Percentiles rank a stretch among this genome's conserved stretches.
These are phyloP conservation scores for Solea senegalensis DNA, from an alignment of 2,113 vertebrate genomes.

Conservation along the genomic window DNA sequence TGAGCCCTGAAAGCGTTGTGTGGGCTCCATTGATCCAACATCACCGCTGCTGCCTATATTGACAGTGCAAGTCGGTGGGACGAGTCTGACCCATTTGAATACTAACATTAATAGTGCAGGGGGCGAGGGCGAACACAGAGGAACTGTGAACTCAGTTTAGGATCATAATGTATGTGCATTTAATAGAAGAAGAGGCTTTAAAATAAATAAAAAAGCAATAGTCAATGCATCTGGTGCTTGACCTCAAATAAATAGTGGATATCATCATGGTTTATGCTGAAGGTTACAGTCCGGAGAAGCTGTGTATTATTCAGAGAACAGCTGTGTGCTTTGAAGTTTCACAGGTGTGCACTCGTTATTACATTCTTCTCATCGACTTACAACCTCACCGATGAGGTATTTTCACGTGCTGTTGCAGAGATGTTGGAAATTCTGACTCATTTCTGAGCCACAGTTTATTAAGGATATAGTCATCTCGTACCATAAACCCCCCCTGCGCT, in stretches of 20 bases:
- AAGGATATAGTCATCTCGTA: neutral
- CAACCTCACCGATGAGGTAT: conserved; percentile 4
- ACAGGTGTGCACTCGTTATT: conserved; percentile 31
- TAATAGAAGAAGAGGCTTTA: too few relatives aligned
- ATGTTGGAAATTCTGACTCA: conserved; percentile 7
- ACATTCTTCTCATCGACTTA: neutral
- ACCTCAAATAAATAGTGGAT: conserved; percentile 28
- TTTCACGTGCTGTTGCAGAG: neutral
- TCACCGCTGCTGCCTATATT: conserved; percentile 41
- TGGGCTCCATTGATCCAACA: conserved; percentile 31
- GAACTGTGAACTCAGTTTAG: conserved; percentile 1
- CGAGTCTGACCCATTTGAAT: conserved; percentile 66
- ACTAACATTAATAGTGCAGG: conserved; percentile 12
- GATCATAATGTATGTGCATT: too few relatives aligned
- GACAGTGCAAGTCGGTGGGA: conserved; percentile 55
- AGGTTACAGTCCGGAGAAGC: conserved; percentile 1
- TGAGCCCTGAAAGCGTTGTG: conserved; percentile 14
- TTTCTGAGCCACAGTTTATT: neutral
- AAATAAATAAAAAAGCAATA: conserved; percentile 8
- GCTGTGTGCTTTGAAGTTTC: conserved; percentile 40
- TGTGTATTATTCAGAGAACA: conserved; percentile 27
- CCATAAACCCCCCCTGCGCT: neutral
- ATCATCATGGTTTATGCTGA: conserved; percentile 24
- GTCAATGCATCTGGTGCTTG: neutral
- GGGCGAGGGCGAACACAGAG: conserved; percentile 20